Conservation (phyloP, 37 sponge, comb jelly and placozoan species). For the Trichoplax adhaerens region DNA sequence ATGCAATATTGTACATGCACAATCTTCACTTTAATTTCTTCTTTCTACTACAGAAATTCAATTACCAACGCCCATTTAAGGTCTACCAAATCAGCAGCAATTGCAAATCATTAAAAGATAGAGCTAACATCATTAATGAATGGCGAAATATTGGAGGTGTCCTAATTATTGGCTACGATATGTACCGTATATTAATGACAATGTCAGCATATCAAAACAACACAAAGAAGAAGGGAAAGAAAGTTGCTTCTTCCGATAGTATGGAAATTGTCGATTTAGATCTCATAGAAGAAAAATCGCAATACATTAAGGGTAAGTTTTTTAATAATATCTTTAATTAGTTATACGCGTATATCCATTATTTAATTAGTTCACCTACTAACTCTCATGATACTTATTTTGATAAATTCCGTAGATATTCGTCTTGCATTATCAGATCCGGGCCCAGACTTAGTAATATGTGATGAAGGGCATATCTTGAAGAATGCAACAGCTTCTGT, state of each 20-base stretch:
- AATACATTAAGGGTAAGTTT: not conserved
- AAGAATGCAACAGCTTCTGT: constrained; percentile 77
- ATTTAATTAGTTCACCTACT: too few species aligned
- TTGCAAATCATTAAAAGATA: constrained; percentile 29
- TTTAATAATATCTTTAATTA: too few species aligned
- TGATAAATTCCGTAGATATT: constrained; percentile 19
- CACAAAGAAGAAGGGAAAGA: constrained; percentile 25
- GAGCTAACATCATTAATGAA: constrained; percentile 38
- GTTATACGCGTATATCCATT: too few species aligned
- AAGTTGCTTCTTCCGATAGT: not conserved
- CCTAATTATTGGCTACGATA: constrained; percentile 76
- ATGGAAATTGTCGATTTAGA: constrained; percentile 45
- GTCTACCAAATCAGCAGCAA: too few species aligned
- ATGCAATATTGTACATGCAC: too few species aligned
- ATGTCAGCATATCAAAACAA: constrained; percentile 66
- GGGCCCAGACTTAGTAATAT: constrained; percentile 90
- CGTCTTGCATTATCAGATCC: constrained; percentile 69
- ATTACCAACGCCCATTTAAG: too few species aligned
- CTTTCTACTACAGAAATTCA: too few species aligned
- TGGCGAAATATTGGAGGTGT: constrained; percentile 76
- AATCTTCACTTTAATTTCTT: too few species aligned
- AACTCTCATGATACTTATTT: too few species aligned
- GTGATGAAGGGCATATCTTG: constrained; percentile 96
- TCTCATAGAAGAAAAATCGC: constrained; percentile 63
- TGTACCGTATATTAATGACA: constrained; percentile 29